Base-by-base conservation (phyloP, 2,113 vertebrate species). In the Rhinoderma darwinii region DNA sequence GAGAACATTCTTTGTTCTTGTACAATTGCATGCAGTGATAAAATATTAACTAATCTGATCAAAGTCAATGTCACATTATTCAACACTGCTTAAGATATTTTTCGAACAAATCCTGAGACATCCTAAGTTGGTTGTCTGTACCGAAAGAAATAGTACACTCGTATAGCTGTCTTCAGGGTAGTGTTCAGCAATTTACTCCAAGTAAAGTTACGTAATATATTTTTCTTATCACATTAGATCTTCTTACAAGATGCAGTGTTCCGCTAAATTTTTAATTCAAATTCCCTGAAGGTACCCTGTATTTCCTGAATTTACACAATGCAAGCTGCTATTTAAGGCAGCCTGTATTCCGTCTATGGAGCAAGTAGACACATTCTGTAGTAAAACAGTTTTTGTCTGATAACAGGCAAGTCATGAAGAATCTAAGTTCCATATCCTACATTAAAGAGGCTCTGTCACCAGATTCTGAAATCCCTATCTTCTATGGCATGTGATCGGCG, bases 1-100 rank as follows among this genome's bases (percentile, higher is more conserved):
- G 35, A 41, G 22, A 72, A 72, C 43, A 77, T 77, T 27, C 72
- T 44, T 75, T 75, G 41, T 75, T 75, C 41, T 75, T 47, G 15
- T 77, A 77, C 15, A 32, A 51, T 11, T 32, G 14, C 27, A 77
- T 30, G 44, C 74, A 77, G 8, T 30, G 51, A 77, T 50, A 32
- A 47, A 39, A 72, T 12, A 30, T 30, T 63, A 32, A 77, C 51
- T 27, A 10, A 44, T 27, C 22, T 75, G 5, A 44, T 75, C 73
- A 75, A 74, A 27, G 25, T 35, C 41, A 75, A 30, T 27, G 39
- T 75, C 73, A 75, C 25, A 47, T 15, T 47, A 75, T 75, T 75
- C 73, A 39, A 11, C 20, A 41, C 12, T 72, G 9, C 37, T 41
- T 39, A 11, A 25, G 35, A 72, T 10, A 25, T 41, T 22, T 72